A percentile compares a stretch with the other conserved stretches of the same genome.
These are phyloP conservation scores for Rhinogobio ventralis DNA, from an alignment of 2,797 vertebrate species.

Conservation along the genomic window DNA sequence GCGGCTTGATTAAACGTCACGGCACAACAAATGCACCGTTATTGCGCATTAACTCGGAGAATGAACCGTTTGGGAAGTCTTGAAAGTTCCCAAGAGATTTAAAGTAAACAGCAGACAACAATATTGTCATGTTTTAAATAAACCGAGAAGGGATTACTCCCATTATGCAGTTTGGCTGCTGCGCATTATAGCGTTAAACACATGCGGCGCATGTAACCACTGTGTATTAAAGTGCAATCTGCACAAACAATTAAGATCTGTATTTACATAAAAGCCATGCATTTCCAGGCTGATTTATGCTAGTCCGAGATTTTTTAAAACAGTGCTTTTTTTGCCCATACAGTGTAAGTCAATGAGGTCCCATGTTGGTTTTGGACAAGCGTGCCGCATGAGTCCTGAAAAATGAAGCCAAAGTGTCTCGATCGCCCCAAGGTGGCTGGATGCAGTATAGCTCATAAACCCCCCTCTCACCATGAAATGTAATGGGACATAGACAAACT, in stretches of 20 bases:
- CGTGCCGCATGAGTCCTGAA: too few species aligned
- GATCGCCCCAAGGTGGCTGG: too few species aligned
- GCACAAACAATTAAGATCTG: background rate
- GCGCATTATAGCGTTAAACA: background rate
- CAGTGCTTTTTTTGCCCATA: background rate
- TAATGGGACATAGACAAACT: too few species aligned
- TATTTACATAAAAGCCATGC: background rate
- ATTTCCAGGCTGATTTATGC: background rate
- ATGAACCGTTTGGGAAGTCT: slow-evolving; percentile 23
- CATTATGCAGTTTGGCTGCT: background rate
- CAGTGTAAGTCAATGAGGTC: background rate
- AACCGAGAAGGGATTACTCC: slow-evolving; percentile 33
- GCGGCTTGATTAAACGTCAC: slow-evolving; percentile 44
- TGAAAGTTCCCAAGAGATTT: slow-evolving; percentile 42
- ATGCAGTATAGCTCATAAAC: too few species aligned
- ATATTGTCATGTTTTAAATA: slow-evolving; percentile 16
- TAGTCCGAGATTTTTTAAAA: background rate
- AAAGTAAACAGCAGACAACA: background rate
- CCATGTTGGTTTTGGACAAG: background rate
- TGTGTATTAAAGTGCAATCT: background rate
- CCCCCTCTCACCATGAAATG: too few species aligned
- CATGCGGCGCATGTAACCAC: background rate
- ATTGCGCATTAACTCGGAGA: slow-evolving; percentile 33
- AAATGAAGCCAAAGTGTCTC: too few species aligned
- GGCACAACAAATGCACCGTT: slow-evolving; percentile 21